Base-by-base conservation (phyloP, 2,888 invertebrate species). In the Trichopoda pennipes region DNA sequence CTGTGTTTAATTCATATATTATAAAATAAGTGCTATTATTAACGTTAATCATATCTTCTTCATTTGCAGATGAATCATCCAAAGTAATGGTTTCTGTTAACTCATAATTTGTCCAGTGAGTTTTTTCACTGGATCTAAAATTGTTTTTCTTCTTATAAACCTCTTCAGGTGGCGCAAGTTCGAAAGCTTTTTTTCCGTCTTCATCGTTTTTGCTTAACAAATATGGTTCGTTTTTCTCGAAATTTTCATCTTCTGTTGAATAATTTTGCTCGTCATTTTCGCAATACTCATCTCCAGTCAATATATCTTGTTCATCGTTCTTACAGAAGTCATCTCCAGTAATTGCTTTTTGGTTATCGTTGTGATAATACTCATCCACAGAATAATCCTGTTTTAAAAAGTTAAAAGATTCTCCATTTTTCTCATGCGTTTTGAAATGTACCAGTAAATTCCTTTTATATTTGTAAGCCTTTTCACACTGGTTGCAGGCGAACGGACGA, bases 1-100 rank as follows among this genome's bases (percentile, higher is more conserved):
- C 77, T n/a, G 77, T 63, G 56, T 70, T 70, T 17, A 77, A 70
- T 64, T 77, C 77, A 63, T 77, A 70, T 56, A 77, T 77, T 49
- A 77, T 77, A 49, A 77, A 77, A 42, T 70, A 77, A n/a, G 70
- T 77, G 19, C 42, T 60, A 19, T 47, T 68, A 16, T 58, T 21
- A 23, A 35, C 49, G 49, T 66, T 66, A 21, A 1, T 14, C 6
- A 28, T 32, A 19, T 28, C 19, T 19, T 58, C 23, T 0, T 60
- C 28, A 32, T 19, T 51, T 49, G 14, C 16, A 35, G 42, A 35
- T 38, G 42, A 10, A 51, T 75, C 66, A 38, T 66, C 58, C 7
- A 68, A 0, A 51, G 21, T 60, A 19, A 68, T 60, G 7, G 35
- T 21, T 1, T 66, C 66, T 19, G 23, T 42, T 19, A 21, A 14